Conservation (phyloP, 2,888 invertebrate genomes). For the Pilophorus perplexus region DNA sequence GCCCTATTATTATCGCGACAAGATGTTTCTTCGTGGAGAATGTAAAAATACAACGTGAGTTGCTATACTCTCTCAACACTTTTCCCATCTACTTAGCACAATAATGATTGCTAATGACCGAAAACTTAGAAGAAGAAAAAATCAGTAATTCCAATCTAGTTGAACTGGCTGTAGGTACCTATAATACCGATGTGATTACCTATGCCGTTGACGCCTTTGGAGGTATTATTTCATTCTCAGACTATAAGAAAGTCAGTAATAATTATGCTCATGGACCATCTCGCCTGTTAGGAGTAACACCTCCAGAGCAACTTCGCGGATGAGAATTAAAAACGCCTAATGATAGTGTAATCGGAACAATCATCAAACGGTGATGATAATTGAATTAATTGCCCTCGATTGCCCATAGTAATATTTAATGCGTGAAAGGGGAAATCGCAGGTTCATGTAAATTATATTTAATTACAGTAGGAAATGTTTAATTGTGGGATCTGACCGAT, state of each 20-base stretch:
- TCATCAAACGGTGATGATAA: constrained; percentile 1
- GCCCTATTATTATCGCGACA: too few relatives aligned
- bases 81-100: too few relatives aligned
- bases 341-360: background rate
- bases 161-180: too few relatives aligned
- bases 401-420: background rate
- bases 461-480: constrained; percentile 8
- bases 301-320: background rate
- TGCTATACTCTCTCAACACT: too few relatives aligned
- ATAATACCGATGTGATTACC: too few relatives aligned
- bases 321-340: background rate
- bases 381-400: constrained; percentile 10
- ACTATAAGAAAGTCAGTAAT: constrained; percentile 7
- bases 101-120: too few relatives aligned
- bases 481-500: constrained; percentile 3
- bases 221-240: too few relatives aligned
- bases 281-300: background rate
- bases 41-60: too few relatives aligned
- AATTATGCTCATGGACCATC: constrained; percentile 1
- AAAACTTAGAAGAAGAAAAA: too few relatives aligned
- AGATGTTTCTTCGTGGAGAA: too few relatives aligned
- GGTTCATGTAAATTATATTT: background rate
- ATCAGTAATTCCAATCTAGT: too few relatives aligned
- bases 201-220: too few relatives aligned
- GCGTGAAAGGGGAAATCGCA: constrained; percentile 14